Conservation (phyloP, 2,888 invertebrate species). For the Hirtodrosophila alboralis region DNA sequence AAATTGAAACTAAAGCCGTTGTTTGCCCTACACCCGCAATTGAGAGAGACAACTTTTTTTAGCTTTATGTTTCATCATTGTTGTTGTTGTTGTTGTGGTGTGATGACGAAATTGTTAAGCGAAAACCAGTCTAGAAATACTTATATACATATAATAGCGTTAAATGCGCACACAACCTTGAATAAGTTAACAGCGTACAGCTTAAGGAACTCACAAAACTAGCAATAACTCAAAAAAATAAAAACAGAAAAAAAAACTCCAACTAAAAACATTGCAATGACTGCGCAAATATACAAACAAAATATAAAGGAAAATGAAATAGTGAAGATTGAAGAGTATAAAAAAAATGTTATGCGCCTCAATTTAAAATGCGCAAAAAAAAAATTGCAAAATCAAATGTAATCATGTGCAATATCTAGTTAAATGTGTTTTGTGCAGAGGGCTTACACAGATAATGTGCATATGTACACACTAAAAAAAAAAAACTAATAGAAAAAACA, state of each 20-base stretch:
- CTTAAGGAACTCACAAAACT: slow-evolving; percentile 58
- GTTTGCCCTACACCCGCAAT: slow-evolving; percentile 45
- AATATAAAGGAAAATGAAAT: slow-evolving; percentile 14
- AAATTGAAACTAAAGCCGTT: slow-evolving; percentile 26
- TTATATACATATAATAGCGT: slow-evolving; percentile 44
- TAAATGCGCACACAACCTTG: slow-evolving; percentile 65
- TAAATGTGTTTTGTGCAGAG: slow-evolving; percentile 42
- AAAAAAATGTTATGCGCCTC: slow-evolving; percentile 13
- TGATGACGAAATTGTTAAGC: slow-evolving; percentile 75
- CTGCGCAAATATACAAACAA: slow-evolving; percentile 36
- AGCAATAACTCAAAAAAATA: slow-evolving; percentile 25
- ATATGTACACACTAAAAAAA: slow-evolving; percentile 10
- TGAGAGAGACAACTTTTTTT: slow-evolving; percentile 27
- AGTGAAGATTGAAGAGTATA: too few relatives aligned
- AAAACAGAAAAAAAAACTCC: too few relatives aligned
- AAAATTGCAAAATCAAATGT: slow-evolving; percentile 47
- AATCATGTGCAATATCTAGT: slow-evolving; percentile 49
- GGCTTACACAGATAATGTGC: slow-evolving; percentile 11
- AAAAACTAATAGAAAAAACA: too few relatives aligned
- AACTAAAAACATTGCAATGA: slow-evolving; percentile 31
- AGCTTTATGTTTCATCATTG: slow-evolving; percentile 46
- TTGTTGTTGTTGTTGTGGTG: slow-evolving; percentile 35
- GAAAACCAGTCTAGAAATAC: slow-evolving; percentile 76
- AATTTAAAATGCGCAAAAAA: slow-evolving; percentile 39
- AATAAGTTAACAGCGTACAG: slow-evolving; percentile 59